phyloP scores from a whole-genome alignment of 1,140 invertebrate species.

The Maconellicoccus hirsutus region DNA sequence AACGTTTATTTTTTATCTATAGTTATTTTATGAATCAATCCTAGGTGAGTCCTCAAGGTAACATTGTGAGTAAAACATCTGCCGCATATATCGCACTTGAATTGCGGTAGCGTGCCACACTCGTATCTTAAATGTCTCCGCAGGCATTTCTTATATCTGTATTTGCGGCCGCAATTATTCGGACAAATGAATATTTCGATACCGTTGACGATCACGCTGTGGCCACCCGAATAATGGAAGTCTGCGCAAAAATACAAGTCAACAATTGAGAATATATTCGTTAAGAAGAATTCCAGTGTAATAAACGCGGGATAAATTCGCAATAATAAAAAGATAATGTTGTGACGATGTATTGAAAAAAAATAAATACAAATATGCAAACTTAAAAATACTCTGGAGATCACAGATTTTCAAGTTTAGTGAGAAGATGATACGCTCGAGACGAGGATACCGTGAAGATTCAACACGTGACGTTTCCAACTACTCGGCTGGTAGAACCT shows the following conservation, averaged over 20 bases:
- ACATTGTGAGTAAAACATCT: constrained; percentile 32
- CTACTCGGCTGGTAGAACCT: neutral
- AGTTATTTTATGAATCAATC: constrained; percentile 24
- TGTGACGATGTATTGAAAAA: too few species aligned
- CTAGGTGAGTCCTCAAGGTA: constrained; percentile 29
- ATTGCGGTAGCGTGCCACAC: constrained; percentile 27
- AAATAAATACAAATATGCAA: too few species aligned
- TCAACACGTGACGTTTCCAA: constrained; percentile 9
- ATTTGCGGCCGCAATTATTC: constrained; percentile 29
- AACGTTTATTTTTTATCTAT: neutral
- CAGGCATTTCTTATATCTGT: constrained; percentile 27
- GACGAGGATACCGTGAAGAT: neutral
- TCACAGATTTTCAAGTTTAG: too few species aligned
- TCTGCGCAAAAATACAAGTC: too few species aligned
- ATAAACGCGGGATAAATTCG: neutral
- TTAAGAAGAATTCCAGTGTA: too few species aligned
- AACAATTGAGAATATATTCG: too few species aligned
- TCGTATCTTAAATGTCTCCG: constrained; percentile 28
- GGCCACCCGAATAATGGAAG: too few species aligned
- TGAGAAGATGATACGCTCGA: too few species aligned
- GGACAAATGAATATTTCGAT: constrained; percentile 20
- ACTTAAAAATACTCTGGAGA: too few species aligned
- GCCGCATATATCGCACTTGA: constrained; percentile 30
- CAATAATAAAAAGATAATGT: too few species aligned
- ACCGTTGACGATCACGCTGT: neutral